Conservation (phyloP, 2,797 vertebrate species). For the Squalus acanthias region DNA sequence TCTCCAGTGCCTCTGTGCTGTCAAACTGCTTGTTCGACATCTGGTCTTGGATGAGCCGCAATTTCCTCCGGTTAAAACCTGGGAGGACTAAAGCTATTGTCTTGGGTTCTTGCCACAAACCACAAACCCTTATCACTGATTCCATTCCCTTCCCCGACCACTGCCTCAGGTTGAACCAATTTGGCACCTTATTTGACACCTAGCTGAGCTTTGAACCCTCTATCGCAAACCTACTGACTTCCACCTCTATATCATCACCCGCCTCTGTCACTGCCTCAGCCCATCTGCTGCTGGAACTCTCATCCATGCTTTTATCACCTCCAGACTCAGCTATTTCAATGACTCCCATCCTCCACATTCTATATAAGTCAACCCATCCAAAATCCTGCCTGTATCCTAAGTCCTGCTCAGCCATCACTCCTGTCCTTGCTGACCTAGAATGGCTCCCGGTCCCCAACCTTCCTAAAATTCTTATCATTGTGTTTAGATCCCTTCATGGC, state of each 20-base stretch:
- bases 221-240: neutral
- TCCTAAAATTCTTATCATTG: neutral
- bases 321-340: neutral
- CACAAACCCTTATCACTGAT: too few relatives aligned
- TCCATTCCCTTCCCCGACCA: too few relatives aligned
- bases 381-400: neutral
- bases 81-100: too few relatives aligned
- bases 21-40: too few relatives aligned
- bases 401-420: neutral
- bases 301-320: neutral
- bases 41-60: too few relatives aligned
- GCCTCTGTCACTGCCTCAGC: neutral
- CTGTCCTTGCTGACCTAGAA: neutral
- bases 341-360: neutral
- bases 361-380: neutral
- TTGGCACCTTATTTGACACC: neutral
- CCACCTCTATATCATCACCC: neutral
- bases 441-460: neutral
- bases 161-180: neutral
- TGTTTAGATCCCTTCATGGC: neutral
- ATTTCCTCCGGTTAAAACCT: too few relatives aligned
- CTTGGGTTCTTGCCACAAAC: too few relatives aligned
- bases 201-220: neutral
- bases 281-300: neutral
- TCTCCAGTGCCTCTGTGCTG: too few relatives aligned